A percentile compares a stretch with the other conserved stretches of the same genome.
Conservation (phyloP, 92 coral and sea anemone genomes). For the Parazoanthus darwini region DNA sequence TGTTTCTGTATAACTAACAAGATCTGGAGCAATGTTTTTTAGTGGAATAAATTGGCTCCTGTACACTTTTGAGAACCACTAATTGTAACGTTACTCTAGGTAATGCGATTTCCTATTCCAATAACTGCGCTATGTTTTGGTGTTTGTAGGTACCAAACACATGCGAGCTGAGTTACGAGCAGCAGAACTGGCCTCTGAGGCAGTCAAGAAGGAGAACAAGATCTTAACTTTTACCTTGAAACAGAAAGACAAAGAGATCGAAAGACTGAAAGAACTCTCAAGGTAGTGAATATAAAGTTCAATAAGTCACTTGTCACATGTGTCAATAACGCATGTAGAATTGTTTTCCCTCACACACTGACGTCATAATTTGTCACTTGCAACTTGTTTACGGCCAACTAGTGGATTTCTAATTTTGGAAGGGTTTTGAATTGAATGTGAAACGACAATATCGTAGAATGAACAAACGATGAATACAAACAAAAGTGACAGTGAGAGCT, state of each 20-base stretch:
- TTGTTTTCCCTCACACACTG: too few relatives aligned
- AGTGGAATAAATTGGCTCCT: neutral
- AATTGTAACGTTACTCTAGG: neutral
- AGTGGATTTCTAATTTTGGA: too few relatives aligned
- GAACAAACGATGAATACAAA: too few relatives aligned
- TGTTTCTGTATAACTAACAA: neutral
- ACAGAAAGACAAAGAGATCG: constrained; percentile 94
- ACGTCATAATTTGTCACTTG: too few relatives aligned
- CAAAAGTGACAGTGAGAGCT: too few relatives aligned
- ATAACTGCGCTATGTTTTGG: neutral
- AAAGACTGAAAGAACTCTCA: constrained; percentile 83
- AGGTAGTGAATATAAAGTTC: constrained; percentile 52
- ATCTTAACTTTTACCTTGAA: constrained; percentile 74
- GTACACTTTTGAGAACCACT: neutral
- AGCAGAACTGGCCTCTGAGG: constrained; percentile 70
- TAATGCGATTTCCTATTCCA: neutral
- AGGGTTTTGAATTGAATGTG: too few relatives aligned
- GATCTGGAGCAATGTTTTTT: neutral
- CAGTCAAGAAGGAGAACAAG: constrained; percentile 79
- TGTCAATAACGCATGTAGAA: too few relatives aligned
- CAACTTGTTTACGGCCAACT: too few relatives aligned
- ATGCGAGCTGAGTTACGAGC: constrained; percentile 77
- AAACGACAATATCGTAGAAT: too few relatives aligned
- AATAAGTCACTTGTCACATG: too few relatives aligned
- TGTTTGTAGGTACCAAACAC: constrained; percentile 55